Evolutionary conservation across 2,888 invertebrate species (phyloP).

Genomic region (Bembecia ichneumoniformis): DNA sequence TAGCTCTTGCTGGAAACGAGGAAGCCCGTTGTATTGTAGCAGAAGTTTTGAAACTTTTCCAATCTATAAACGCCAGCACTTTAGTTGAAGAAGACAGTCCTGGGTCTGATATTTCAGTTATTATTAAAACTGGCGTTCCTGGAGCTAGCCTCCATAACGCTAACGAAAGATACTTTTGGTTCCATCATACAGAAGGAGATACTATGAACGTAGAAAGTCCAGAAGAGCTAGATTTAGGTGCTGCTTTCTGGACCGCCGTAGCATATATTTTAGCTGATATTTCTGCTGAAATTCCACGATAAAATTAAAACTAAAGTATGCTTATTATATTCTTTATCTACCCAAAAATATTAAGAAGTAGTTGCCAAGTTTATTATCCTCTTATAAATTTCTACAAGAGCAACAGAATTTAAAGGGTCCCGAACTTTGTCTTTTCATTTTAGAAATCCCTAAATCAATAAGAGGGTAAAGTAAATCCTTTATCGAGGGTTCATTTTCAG

Average conservation of each 20-base stretch:
- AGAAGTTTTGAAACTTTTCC: conserved; percentile 77
- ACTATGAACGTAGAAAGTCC: conserved; percentile 83
- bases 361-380: not conserved
- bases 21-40: conserved; percentile 77
- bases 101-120: conserved; percentile 80
- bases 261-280: conserved; percentile 86
- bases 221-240: conserved; percentile 77
- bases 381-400: not conserved
- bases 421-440: not conserved
- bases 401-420: not conserved
- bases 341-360: not conserved
- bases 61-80: conserved; percentile 77
- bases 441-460: conserved; percentile 24
- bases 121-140: conserved; percentile 77
- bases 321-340: not conserved
- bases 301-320: conserved; percentile 10
- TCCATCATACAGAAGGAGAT: conserved; percentile 85
- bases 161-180: conserved; percentile 79
- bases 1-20: conserved; percentile 75
- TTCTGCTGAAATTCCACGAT: conserved; percentile 76
- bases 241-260: conserved; percentile 84
- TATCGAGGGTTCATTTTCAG: conserved; percentile 44
- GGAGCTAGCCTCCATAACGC: conserved; percentile 79
- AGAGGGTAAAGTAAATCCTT: conserved; percentile 22
- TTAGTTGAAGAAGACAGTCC: conserved; percentile 67